Evolutionary conservation across 64 coral and sea anemone species (phyloP).

Genomic region (Montipora sp.): DNA sequence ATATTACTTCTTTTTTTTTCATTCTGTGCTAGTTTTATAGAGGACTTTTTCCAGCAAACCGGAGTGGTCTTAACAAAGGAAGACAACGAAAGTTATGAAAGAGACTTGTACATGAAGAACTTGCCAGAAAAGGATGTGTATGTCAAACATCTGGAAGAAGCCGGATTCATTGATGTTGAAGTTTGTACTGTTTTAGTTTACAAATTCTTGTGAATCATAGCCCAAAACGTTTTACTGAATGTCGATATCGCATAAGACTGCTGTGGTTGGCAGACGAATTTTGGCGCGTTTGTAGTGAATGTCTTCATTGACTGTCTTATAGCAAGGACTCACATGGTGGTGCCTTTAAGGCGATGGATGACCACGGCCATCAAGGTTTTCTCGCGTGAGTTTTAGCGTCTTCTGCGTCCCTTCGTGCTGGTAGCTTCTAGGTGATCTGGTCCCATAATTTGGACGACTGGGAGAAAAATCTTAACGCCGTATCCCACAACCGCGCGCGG

Average conservation of each 20-base stretch:
- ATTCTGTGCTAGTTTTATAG: slow-evolving; percentile 60
- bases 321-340: no score
- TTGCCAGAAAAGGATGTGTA: slow-evolving; percentile 56
- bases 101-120: slow-evolving; percentile 33
- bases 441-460: no score
- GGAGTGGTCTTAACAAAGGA: slow-evolving; percentile 38
- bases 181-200: background rate
- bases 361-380: no score
- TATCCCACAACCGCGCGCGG: no score
- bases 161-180: slow-evolving; percentile 66
- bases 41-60: slow-evolving; percentile 66
- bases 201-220: background rate
- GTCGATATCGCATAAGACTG: background rate
- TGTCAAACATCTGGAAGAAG: slow-evolving; percentile 25
- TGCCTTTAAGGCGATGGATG: no score
- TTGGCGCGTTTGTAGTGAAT: background rate
- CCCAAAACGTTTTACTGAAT: background rate
- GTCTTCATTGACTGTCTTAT: no score
- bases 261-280: background rate
- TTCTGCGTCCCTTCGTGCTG: no score
- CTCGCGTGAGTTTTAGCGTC: no score
- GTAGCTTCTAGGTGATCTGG: no score
- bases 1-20: background rate
- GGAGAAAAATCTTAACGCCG: no score
- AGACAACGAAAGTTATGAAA: background rate